phyloP scores from a whole-genome alignment of 2,797 vertebrate genomes.

The Molossus molossus region DNA sequence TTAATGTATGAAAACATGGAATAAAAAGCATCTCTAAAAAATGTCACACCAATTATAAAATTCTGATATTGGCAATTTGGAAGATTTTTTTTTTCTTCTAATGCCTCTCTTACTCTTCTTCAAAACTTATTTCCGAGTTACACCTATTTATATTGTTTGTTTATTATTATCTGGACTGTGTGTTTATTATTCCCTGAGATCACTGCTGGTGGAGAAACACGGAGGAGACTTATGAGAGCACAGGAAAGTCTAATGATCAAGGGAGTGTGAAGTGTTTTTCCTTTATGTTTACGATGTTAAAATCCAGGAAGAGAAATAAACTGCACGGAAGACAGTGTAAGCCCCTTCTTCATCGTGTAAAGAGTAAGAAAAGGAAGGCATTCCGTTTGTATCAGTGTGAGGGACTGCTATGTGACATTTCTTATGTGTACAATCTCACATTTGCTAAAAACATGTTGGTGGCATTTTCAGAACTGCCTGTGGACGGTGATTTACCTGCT shows the following conservation, averaged over 20 bases:
- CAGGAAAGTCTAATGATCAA: not conserved
- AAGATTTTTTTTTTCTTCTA: not conserved
- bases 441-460: slow-evolving; percentile 31
- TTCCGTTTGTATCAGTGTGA: not conserved
- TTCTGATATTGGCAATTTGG: not conserved
- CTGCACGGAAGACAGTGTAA: not conserved
- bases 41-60: not conserved
- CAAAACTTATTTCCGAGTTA: not conserved
- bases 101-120: not conserved
- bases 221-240: not conserved
- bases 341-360: not conserved
- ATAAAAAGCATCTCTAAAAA: not conserved
- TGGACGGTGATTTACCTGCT: slow-evolving; percentile 47
- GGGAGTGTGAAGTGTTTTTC: not conserved
- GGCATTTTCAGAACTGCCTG: not conserved
- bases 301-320: not conserved
- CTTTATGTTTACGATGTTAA: not conserved
- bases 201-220: not conserved
- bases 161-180: not conserved
- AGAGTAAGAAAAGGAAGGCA: not conserved
- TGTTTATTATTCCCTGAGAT: not conserved
- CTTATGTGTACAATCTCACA: slow-evolving; percentile 25
- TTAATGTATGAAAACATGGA: not conserved
- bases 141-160: not conserved
- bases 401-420: not conserved